These are phyloP conservation scores for Heliocidaris erythrogramma DNA, from an alignment of 35 echinoderm and acorn worm species.

Conservation along the genomic window DNA sequence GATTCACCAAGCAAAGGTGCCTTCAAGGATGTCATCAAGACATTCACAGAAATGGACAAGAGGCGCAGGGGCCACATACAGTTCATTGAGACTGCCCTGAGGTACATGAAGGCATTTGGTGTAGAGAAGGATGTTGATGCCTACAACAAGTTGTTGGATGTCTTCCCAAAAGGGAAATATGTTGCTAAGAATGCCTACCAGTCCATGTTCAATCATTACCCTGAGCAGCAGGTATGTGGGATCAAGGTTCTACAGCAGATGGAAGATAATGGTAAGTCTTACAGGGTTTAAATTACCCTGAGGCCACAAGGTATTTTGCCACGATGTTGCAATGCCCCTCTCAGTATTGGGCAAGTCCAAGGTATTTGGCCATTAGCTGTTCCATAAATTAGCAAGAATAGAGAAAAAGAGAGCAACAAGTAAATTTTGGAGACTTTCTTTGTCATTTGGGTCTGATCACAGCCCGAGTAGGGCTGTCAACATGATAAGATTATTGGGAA, in stretches of 20 bases:
- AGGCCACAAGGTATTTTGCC: no score
- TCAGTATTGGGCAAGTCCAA: not conserved
- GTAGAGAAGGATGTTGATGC: slow-evolving; percentile 89
- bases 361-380: not conserved
- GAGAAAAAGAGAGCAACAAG: no score
- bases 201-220: slow-evolving; percentile 79
- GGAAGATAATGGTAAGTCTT: slow-evolving; percentile 91
- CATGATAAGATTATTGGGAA: no score
- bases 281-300: not conserved
- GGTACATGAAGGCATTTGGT: slow-evolving; percentile 74
- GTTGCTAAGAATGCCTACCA: slow-evolving; percentile 76
- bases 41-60: slow-evolving; percentile 76
- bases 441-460: no score
- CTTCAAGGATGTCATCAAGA: slow-evolving; percentile 70
- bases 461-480: no score
- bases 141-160: slow-evolving; percentile 81
- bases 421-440: no score
- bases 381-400: no score
- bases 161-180: slow-evolving; percentile 88
- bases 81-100: slow-evolving; percentile 87
- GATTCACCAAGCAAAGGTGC: slow-evolving; percentile 67
- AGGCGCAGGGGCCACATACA: slow-evolving; percentile 79
- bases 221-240: slow-evolving; percentile 83
- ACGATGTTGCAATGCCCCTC: no score
- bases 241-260: slow-evolving; percentile 87